Percentiles rank a stretch among this genome's conserved stretches.
Evolutionary conservation across 1,140 invertebrate genomes (phyloP).

Genomic region (Leptinotarsa lineolata): DNA sequence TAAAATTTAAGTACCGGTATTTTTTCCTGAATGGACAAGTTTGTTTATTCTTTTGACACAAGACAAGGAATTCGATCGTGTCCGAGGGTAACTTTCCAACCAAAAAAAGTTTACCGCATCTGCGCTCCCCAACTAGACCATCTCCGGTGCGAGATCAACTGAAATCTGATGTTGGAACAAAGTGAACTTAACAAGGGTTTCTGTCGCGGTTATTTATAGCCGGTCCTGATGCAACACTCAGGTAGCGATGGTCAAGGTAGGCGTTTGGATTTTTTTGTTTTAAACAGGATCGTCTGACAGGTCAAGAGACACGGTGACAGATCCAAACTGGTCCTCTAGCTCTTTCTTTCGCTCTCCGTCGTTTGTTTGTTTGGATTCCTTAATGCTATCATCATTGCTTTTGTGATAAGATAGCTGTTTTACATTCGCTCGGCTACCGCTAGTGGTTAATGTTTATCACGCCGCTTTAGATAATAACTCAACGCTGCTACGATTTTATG

Average conservation of each 20-base stretch:
- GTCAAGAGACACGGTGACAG: slow-evolving; percentile 46
- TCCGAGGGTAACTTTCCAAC: slow-evolving; percentile 22
- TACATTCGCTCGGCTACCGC: slow-evolving; percentile 44
- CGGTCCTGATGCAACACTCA: slow-evolving; percentile 51
- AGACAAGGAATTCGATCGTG: slow-evolving; percentile 25
- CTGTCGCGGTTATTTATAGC: slow-evolving; percentile 53
- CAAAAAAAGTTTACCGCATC: slow-evolving; percentile 2
- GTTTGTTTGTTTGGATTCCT: slow-evolving; percentile 38
- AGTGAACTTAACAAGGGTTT: slow-evolving; percentile 51
- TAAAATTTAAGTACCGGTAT: slow-evolving; percentile 42
- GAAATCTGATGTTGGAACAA: slow-evolving; percentile 50
- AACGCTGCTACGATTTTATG: slow-evolving; percentile 20
- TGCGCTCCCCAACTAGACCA: slow-evolving; percentile 5
- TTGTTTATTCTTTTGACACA: slow-evolving; percentile 32
- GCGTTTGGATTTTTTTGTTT: slow-evolving; percentile 48
- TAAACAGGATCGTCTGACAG: slow-evolving; percentile 44
- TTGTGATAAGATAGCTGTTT: slow-evolving; percentile 50
- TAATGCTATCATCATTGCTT: slow-evolving; percentile 50
- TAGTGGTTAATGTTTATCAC: slow-evolving; percentile 48
- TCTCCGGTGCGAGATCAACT: slow-evolving; percentile 24
- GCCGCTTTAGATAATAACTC: slow-evolving; percentile 46
- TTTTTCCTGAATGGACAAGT: slow-evolving; percentile 29
- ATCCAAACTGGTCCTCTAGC: slow-evolving; percentile 40
- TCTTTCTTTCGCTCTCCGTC: slow-evolving; percentile 11
- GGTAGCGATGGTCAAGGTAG: slow-evolving; percentile 52